Evolutionary conservation across 1,140 invertebrate species (phyloP).

Genomic region (Cydia strobilella): DNA sequence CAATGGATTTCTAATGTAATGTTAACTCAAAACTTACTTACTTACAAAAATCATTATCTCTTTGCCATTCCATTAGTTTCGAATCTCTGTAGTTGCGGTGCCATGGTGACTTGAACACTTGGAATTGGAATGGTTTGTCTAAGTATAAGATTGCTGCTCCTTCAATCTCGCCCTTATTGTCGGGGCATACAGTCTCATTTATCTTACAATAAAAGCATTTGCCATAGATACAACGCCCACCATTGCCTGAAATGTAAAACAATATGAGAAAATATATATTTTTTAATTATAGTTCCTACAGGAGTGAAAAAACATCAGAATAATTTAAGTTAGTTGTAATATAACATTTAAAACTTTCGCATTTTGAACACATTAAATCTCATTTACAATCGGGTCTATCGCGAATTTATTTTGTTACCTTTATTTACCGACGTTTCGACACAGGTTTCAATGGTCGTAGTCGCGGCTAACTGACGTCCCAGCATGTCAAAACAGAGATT

Average conservation of each 20-base stretch:
- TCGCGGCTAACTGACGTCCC: too few relatives aligned
- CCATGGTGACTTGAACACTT: slow-evolving; percentile 89
- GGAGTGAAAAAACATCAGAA: too few relatives aligned
- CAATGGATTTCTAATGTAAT: neutral
- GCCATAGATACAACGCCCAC: slow-evolving; percentile 90
- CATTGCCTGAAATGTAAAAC: slow-evolving; percentile 67
- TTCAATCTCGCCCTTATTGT: slow-evolving; percentile 85
- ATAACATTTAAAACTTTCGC: too few relatives aligned
- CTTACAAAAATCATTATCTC: slow-evolving; percentile 89
- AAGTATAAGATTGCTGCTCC: slow-evolving; percentile 93
- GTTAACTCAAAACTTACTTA: slow-evolving; percentile 71
- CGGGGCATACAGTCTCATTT: slow-evolving; percentile 90
- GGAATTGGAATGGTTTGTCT: slow-evolving; percentile 84
- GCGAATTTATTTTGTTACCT: too few relatives aligned
- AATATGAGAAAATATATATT: too few relatives aligned
- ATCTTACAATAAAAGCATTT: slow-evolving; percentile 93
- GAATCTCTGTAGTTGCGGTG: slow-evolving; percentile 91
- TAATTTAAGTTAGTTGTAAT: too few relatives aligned
- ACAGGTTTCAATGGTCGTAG: too few relatives aligned
- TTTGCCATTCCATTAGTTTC: slow-evolving; percentile 89
- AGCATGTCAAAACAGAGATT: too few relatives aligned
- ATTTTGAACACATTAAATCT: too few relatives aligned
- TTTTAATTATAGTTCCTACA: too few relatives aligned
- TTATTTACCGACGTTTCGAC: too few relatives aligned
- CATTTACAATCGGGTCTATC: too few relatives aligned